Evolutionary conservation across 2,797 vertebrate genomes (phyloP).

Genomic region (Hapalemur alaotrensis): DNA sequence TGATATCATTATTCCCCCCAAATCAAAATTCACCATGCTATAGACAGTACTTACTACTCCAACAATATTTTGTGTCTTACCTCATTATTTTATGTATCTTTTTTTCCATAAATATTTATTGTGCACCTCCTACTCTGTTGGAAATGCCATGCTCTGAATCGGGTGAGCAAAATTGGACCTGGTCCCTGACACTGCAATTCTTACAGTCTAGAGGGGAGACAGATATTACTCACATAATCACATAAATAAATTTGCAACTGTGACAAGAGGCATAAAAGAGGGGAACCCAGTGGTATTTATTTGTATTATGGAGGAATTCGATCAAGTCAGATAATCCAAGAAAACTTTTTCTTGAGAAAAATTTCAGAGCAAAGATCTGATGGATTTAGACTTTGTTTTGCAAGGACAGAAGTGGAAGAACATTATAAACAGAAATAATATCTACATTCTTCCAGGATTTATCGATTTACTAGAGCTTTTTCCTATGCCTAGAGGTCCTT

Average conservation of each 20-base stretch:
- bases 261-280: background rate
- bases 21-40: background rate
- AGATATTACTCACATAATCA: background rate
- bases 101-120: background rate
- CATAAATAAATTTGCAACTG: background rate
- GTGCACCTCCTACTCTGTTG: background rate
- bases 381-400: background rate
- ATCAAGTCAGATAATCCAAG: background rate
- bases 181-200: background rate
- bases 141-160: background rate
- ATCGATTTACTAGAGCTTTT: background rate
- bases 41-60: background rate
- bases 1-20: background rate
- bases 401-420: background rate
- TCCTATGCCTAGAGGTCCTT: background rate
- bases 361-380: background rate
- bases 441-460: background rate
- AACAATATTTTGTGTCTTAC: background rate
- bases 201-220: accelerated
- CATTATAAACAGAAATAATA: background rate
- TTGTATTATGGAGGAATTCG: background rate
- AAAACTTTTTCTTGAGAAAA: background rate
- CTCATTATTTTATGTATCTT: background rate
- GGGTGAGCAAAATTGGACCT: background rate
- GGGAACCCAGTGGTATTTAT: background rate